Base-by-base conservation (phyloP, 2,113 vertebrate species). In the Motacilla tschutschensis region DNA sequence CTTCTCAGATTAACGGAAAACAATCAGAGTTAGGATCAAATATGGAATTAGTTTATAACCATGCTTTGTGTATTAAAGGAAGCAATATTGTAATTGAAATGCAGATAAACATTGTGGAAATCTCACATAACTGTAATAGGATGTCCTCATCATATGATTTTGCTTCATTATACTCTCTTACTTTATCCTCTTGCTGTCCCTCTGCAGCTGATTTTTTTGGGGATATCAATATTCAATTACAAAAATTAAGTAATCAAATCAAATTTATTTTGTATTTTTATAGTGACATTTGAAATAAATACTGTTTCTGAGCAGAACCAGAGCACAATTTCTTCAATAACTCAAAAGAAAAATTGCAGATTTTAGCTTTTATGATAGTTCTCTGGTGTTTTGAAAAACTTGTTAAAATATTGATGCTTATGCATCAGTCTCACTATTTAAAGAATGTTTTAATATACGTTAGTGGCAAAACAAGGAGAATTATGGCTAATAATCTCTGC, bases 61-160 rank as follows among this genome's bases (percentile, higher is more conserved):
- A 93, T 85, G 64, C 79, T 92, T 26, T 90, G 73, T 91, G 72
- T 95, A 89, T 95, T 96, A 96, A 96, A 96, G 62, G 77, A 94
- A 97, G 88, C 54, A 78, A 92, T 96, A 94, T 88, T 93, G 79
- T 94, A 91, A 93, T 92, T 96, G 92, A 95, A 96, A 93, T 91
- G 82, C 44, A 95, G 89, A 86, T 79, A 85, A 91, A 90, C 70
- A 25, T 81, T 93, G 75, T 90, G 77, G 88, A 83, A 93, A 83
- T 87, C 60, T 90, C 74, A 79, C 43, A 53, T 87, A 66, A 85
- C 86, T 94, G 33, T 82, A 93, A 83, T 94, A 91, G 87, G 53
- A 83, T 93, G 67, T 71, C 77, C 91, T 95, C 76, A 71, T 94
- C 44, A 57, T 60, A 72, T 79, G 65, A 91, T 86, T 76, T 94